Base-by-base conservation (phyloP, 2,888 invertebrate species). In the Diarsia rubi region DNA sequence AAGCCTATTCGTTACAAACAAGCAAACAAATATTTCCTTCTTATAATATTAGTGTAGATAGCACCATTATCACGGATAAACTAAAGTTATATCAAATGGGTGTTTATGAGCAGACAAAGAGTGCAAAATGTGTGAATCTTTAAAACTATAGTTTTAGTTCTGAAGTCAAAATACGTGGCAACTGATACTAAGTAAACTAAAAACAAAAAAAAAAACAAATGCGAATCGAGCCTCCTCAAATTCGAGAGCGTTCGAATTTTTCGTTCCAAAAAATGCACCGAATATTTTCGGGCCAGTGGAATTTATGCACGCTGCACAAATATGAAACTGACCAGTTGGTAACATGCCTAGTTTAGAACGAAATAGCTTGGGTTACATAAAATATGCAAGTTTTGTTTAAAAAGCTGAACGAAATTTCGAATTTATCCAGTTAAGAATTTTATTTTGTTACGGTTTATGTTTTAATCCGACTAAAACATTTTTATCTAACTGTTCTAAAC, bases 231-330 rank as follows among this genome's bases (percentile, higher is more conserved):
- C n/a, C 31, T 12, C 16, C 1, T 11, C 75, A 59, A 27, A 60
- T 49, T 31, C 27, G 19, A 11, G 27, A 49, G 4, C 60, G 42
- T 49, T 75, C 62, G n/a, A 49, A 62, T 60, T 49, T 62, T 44
- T 60, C 47, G 62, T 27, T 60, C 6, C 9, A 75, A 63, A 59
- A 73, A 75, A 4, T 44, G 19, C n/a, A 44, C 27, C n/a, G 16
- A 44, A 27, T 73, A 62, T 75, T 62, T 75, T 44, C 27, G 4
- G 42, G 19, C 24, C 14, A 79, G 27, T 12, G 44, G 57, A 66
- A 63, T 66, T 79, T 49, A n/a, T 47, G 12, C 54, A 12, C 9
- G 0, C 44, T 49, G 42, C 14, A 19, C 47, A 73, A 57, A 67
- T 78, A 60, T 54, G 31, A 57, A 72, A 54, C 9, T 54, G 9